Percentiles rank a stretch among this genome's conserved stretches.
These are phyloP conservation scores for Seison nebaliae DNA, from an alignment of 1,140 invertebrate genomes.

Conservation along the genomic window DNA sequence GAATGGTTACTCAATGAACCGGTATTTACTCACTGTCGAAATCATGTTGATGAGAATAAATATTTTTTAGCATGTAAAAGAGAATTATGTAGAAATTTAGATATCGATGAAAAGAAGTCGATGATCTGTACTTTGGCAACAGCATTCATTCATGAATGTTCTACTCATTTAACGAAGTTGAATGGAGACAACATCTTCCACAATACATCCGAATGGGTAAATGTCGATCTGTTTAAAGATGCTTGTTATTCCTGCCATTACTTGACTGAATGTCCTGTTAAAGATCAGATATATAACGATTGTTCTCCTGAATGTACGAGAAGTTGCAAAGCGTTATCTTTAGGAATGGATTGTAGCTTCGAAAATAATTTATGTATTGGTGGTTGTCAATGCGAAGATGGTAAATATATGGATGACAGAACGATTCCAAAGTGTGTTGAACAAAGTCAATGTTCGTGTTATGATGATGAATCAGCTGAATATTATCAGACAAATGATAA, in stretches of 20 bases:
- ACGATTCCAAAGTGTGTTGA: slow-evolving; percentile 3
- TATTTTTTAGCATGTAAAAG: slow-evolving; percentile 54
- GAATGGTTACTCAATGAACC: slow-evolving; percentile 10
- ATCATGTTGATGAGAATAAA: slow-evolving; percentile 44
- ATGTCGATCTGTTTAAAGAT: slow-evolving; percentile 31
- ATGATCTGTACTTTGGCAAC: slow-evolving; percentile 53
- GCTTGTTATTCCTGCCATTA: slow-evolving; percentile 2
- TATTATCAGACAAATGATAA: slow-evolving; percentile 2
- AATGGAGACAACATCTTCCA: too few species aligned
- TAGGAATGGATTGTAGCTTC: neutral
- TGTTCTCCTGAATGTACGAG: slow-evolving; percentile 1
- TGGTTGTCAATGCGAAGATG: slow-evolving; percentile 7
- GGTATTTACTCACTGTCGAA: slow-evolving; percentile 40
- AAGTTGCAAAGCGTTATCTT: slow-evolving; percentile 3
- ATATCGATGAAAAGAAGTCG: slow-evolving; percentile 3
- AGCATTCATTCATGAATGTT: slow-evolving; percentile 50
- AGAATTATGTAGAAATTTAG: slow-evolving; percentile 31
- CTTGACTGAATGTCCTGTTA: too few species aligned
- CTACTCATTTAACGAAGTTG: slow-evolving; percentile 39
- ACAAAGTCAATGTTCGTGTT: slow-evolving; percentile 6
- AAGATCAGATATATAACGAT: slow-evolving; percentile 7
- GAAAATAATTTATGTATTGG: slow-evolving; percentile 6
- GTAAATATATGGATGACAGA: slow-evolving; percentile 4
- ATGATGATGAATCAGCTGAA: neutral
- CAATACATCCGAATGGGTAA: slow-evolving; percentile 52